A percentile compares a stretch with the other conserved stretches of the same genome.
phyloP scores from a whole-genome alignment of 2,888 invertebrate genomes.

The Alitta virens region DNA sequence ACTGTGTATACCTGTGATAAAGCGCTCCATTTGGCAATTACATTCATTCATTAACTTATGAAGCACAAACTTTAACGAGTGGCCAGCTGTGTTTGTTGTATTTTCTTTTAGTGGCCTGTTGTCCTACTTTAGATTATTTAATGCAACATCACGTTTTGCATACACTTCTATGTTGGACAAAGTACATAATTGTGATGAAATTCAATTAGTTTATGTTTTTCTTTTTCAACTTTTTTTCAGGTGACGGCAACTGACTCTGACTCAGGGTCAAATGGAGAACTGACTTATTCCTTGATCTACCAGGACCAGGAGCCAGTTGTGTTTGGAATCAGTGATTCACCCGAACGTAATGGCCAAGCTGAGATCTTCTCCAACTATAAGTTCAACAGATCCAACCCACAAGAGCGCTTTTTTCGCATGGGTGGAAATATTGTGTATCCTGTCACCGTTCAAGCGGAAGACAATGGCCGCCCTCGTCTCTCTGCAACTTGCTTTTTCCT shows the following conservation, averaged over 20 bases:
- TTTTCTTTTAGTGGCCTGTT: too few relatives aligned
- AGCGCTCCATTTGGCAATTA: too few relatives aligned
- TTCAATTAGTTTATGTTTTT: too few relatives aligned
- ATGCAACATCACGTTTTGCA: too few relatives aligned
- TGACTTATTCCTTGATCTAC: slow-evolving; percentile 14
- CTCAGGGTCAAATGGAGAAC: slow-evolving; percentile 22
- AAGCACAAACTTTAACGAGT: too few relatives aligned
- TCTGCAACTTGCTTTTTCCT: slow-evolving; percentile 95
- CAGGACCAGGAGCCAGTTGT: background rate
- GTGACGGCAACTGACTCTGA: slow-evolving; percentile 26
- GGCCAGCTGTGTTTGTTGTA: too few relatives aligned
- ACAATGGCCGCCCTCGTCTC: slow-evolving; percentile 95
- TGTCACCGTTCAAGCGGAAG: slow-evolving; percentile 88
- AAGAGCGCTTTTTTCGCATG: background rate
- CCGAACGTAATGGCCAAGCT: background rate
- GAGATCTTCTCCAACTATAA: slow-evolving; percentile 6
- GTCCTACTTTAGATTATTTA: too few relatives aligned
- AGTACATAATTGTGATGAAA: slow-evolving; percentile 27
- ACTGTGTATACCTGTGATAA: too few relatives aligned
- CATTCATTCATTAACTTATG: too few relatives aligned
- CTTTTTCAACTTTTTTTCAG: slow-evolving; percentile 12
- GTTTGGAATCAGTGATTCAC: background rate
- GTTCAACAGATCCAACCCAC: slow-evolving; percentile 17
- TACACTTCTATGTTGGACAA: slow-evolving; percentile 22
- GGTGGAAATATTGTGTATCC: slow-evolving; percentile 1